Evolutionary conservation across 2,113 vertebrate species (phyloP), one percentile per base, ranked within the genome.

Genomic region (Ptychochromis oligacanthus): DNA sequence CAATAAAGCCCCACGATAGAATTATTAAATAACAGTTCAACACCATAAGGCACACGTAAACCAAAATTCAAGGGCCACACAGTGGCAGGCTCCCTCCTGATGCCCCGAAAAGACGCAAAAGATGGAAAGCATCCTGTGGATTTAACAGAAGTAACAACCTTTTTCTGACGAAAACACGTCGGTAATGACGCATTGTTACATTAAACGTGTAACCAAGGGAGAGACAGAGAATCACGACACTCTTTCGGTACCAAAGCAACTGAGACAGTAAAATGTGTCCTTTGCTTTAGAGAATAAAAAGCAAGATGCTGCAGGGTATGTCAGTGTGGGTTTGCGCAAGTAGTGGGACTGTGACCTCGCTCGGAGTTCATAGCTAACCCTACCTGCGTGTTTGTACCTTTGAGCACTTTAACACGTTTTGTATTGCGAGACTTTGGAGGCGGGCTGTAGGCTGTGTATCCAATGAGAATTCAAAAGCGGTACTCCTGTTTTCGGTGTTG

Each of bases 321-420:
- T n/a, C n/a, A n/a, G n/a, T n/a, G n/a, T n/a, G n/a, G n/a, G n/a
- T n/a, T 62, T 22, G 36, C 6, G 38, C 60, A 38, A 7, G 34
- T 34, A 38, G 60, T 34, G 36, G 60, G 36, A 62, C 60, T 62
- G 60, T n/a, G 11, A 38, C 34, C 34, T 1, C 0, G 11, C 34
- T 38, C 18, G 22, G 12, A 64, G n/a, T 64, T 40, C 61, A 24
- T 13, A 22, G 12, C 38, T 64, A 64, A 40, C n/a, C 60, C n/a
- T 22, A 40, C 61, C 0, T 0, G 2, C n/a, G 0, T 0, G 6
- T 67, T 0, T 46, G 22, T 67, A 46, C 36, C 38, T 26, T 67
- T 46, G 64, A 26, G 26, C 3, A 26, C 40, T 67, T 67, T 46
- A 15, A 31, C 3, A 31, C 17, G 43, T 46, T 67, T 67, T 26